A percentile compares a stretch with the other conserved stretches of the same genome.
phyloP scores from a whole-genome alignment of 2,113 vertebrate species.

The Irena cyanogastra region DNA sequence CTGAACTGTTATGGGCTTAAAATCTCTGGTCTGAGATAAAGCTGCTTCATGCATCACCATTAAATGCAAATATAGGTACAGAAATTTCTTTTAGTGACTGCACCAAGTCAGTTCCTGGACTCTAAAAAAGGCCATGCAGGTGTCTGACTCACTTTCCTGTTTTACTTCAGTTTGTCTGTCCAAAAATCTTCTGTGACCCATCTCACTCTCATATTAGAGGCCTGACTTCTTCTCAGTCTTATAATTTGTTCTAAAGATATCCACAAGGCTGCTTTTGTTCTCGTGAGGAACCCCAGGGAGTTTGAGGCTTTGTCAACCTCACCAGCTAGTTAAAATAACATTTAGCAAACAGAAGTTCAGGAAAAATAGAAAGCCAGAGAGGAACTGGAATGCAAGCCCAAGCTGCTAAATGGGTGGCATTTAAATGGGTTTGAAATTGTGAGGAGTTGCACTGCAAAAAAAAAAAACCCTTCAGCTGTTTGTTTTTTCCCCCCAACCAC shows the following conservation, averaged over 20 bases:
- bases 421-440: background rate
- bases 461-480: too few relatives aligned
- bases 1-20: accelerated
- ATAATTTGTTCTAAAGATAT: background rate
- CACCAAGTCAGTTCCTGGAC: background rate
- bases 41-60: background rate
- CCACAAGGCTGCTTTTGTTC: background rate
- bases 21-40: background rate
- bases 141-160: background rate
- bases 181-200: background rate
- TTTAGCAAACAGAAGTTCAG: background rate
- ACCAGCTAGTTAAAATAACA: background rate
- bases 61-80: background rate
- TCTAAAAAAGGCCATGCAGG: background rate
- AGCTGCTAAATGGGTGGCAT: background rate
- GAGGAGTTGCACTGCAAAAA: background rate
- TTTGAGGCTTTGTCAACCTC: background rate
- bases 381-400: background rate
- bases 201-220: background rate
- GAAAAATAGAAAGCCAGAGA: background rate
- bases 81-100: background rate
- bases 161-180: background rate
- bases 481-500: background rate
- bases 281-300: background rate
- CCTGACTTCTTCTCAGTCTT: background rate